Conservation (phyloP, 2,888 invertebrate genomes). For the Hedya salicella region DNA sequence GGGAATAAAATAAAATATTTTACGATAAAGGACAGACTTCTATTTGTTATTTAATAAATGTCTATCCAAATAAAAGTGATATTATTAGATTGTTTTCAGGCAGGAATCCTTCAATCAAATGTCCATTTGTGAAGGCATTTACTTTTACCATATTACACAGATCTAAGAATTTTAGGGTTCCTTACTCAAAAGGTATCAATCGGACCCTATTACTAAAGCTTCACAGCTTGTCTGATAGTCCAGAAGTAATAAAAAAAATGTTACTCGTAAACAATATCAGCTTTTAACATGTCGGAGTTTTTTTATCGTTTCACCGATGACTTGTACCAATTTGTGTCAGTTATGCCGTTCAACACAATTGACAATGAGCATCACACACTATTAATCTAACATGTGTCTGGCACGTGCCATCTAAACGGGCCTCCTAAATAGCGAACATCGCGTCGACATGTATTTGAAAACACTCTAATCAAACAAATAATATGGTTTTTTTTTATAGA, state of each 20-base stretch:
- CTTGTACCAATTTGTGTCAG: too few relatives aligned
- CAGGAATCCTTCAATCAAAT: conserved; percentile 11
- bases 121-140: background rate
- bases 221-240: too few relatives aligned
- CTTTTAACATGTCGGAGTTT: too few relatives aligned
- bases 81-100: conserved; percentile 8
- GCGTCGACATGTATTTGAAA: conserved; percentile 2
- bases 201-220: too few relatives aligned
- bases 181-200: too few relatives aligned
- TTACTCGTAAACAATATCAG: too few relatives aligned
- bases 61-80: conserved; percentile 11
- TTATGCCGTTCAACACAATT: too few relatives aligned
- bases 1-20: conserved; percentile 28
- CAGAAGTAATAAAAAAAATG: too few relatives aligned
- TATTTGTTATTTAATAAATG: conserved; percentile 10
- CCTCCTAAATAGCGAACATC: conserved; percentile 13
- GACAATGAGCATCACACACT: background rate
- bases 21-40: conserved; percentile 11
- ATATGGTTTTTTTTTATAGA: too few relatives aligned
- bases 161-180: too few relatives aligned
- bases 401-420: background rate
- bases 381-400: background rate
- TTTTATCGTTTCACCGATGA: too few relatives aligned
- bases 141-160: too few relatives aligned
- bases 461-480: conserved; percentile 25